Evolutionary conservation across 2,113 vertebrate genomes (phyloP).

Genomic region (Laterallus jamaicensis): DNA sequence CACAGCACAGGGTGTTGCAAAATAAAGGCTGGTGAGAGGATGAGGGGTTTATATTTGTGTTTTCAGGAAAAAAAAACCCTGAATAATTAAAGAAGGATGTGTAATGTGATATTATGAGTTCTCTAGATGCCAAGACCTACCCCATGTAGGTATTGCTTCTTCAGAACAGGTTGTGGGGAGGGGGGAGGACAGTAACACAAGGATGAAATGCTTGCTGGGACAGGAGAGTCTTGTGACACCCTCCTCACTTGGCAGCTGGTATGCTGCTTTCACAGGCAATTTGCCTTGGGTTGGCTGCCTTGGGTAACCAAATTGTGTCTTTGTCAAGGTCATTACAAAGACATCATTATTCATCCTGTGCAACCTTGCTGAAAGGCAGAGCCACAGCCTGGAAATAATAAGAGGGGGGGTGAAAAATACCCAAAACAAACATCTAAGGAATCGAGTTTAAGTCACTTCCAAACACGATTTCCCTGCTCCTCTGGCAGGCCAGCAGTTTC

Average conservation of each 20-base stretch:
- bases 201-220: constrained; percentile 1
- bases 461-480: not conserved
- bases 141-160: not conserved
- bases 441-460: not conserved
- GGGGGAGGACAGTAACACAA: not conserved
- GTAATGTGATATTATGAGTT: not conserved
- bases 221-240: not conserved
- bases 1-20: not conserved
- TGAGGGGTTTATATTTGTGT: accelerated
- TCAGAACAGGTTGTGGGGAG: not conserved
- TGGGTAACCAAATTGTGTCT: not conserved
- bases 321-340: constrained; percentile 37
- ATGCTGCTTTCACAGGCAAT: not conserved
- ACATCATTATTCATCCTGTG: not conserved
- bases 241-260: not conserved
- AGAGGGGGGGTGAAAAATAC: too few species aligned
- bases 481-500: not conserved
- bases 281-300: not conserved
- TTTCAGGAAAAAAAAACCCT: not conserved
- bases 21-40: not conserved
- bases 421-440: not conserved
- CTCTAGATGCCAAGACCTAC: not conserved
- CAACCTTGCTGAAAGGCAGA: not conserved
- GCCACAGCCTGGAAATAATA: not conserved
- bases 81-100: not conserved